These are phyloP conservation scores for Portunus trituberculatus DNA, from an alignment of 1,140 invertebrate species.

Conservation along the genomic window DNA sequence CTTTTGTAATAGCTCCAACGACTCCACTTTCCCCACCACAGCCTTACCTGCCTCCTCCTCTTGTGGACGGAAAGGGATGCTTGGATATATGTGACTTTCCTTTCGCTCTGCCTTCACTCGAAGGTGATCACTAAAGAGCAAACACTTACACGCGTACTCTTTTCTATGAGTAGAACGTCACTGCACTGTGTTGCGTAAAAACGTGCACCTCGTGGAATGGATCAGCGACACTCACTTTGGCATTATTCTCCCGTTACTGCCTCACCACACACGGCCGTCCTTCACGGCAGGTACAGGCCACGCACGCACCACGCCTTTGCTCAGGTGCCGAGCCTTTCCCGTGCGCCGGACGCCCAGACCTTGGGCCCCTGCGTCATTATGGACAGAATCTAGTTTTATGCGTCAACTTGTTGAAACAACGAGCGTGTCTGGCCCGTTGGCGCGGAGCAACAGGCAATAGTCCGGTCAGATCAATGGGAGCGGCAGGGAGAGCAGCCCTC, in stretches of 20 bases:
- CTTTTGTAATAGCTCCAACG: not conserved
- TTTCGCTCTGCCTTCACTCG: not conserved
- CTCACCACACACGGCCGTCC: not conserved
- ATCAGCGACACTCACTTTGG: not conserved
- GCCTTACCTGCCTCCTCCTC: not conserved
- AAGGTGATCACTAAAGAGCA: not conserved
- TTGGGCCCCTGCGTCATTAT: not conserved
- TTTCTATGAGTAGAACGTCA: not conserved
- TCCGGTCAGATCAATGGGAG: not conserved
- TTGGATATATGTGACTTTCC: not conserved
- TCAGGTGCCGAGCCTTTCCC: not conserved
- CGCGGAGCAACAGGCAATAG: not conserved
- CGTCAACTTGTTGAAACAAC: constrained; percentile 22
- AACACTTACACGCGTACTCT: not conserved
- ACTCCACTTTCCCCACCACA: not conserved
- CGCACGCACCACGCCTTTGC: not conserved
- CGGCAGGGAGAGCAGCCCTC: not conserved
- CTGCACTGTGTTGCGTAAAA: not conserved
- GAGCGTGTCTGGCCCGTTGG: constrained; percentile 8
- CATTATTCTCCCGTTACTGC: not conserved
- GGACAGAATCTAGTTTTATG: not conserved
- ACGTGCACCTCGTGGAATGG: not conserved
- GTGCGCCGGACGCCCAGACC: not conserved
- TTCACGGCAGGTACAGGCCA: not conserved
- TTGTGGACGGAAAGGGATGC: not conserved